Conservation (phyloP, 1,140 invertebrate genomes). For the Thalassaphorura encarpata region DNA sequence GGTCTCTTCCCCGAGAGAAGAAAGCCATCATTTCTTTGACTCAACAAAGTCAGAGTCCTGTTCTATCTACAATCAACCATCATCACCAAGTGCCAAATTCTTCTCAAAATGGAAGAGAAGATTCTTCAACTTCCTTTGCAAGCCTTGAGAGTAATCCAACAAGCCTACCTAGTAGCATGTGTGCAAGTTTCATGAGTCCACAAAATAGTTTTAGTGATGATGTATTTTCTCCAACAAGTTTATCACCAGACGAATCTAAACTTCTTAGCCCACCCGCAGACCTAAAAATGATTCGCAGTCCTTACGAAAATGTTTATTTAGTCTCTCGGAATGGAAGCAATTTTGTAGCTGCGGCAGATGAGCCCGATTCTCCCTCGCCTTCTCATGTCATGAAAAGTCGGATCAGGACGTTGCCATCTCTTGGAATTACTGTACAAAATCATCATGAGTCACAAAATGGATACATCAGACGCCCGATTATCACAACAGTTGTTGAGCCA, state of each 20-base stretch:
- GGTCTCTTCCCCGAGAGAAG: constrained; percentile 69
- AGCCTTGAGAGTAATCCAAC: neutral
- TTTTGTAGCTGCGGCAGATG: too few species aligned
- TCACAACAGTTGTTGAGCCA: too few species aligned
- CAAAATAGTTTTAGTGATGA: too few species aligned
- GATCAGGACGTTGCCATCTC: too few species aligned
- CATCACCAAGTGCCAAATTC: neutral
- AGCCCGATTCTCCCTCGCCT: too few species aligned
- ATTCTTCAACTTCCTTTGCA: constrained; percentile 19
- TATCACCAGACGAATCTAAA: neutral
- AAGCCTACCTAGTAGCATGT: neutral
- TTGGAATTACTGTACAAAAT: too few species aligned
- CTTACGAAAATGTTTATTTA: constrained; percentile 25
- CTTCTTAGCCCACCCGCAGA: neutral
- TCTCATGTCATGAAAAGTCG: too few species aligned
- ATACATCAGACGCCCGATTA: too few species aligned
- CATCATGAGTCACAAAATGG: too few species aligned
- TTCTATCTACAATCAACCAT: neutral
- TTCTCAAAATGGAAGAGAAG: constrained; percentile 10
- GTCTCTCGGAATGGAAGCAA: too few species aligned
- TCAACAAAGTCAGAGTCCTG: neutral
- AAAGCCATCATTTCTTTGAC: constrained; percentile 35
- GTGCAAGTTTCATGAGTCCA: neutral
- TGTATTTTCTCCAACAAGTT: neutral
- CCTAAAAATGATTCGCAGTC: too few species aligned